Base-by-base conservation (phyloP, 2,888 invertebrate genomes). In the Helobdella robusta region DNA sequence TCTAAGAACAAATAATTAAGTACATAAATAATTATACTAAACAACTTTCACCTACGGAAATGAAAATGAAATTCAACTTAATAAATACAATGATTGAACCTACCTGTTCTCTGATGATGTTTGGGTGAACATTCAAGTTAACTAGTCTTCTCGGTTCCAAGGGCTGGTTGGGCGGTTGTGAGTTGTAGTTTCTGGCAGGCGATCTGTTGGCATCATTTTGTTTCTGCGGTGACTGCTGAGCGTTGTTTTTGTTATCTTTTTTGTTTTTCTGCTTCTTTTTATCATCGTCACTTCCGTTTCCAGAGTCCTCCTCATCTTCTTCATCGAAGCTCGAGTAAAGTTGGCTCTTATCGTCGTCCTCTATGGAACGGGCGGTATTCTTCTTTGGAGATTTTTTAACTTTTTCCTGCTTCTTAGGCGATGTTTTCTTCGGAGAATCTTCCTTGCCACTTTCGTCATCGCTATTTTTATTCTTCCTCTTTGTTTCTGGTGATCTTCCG, bases 21-120 rank as follows among this genome's bases (percentile, higher is more conserved):
- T n/a, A n/a, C n/a, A n/a, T n/a, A n/a, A n/a, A n/a, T n/a, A n/a
- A n/a, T n/a, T n/a, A n/a, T n/a, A n/a, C n/a, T n/a, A n/a, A n/a
- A n/a, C n/a, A n/a, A n/a, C n/a, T n/a, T n/a, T n/a, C n/a, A n/a
- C n/a, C n/a, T n/a, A n/a, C n/a, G n/a, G n/a, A n/a, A n/a, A n/a
- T n/a, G n/a, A n/a, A n/a, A n/a, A n/a, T n/a, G n/a, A n/a, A n/a
- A n/a, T n/a, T n/a, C n/a, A n/a, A n/a, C n/a, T n/a, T n/a, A n/a
- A 40, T 40, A 11, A 11, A 40, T 40, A 40, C 11, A 40, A 15
- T 15, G 15, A 40, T 11, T 15, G 44, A 40, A 11, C 50, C 30
- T 4, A 62, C 62, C 50, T 62, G 62, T 34, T 62, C 62, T 44
- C 62, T 62, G 62, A 62, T 62, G 48, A 62, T 46, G 44, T 46